These are phyloP conservation scores for Stenchaetothrips biformis DNA, from an alignment of 2,888 invertebrate species.

Conservation along the genomic window DNA sequence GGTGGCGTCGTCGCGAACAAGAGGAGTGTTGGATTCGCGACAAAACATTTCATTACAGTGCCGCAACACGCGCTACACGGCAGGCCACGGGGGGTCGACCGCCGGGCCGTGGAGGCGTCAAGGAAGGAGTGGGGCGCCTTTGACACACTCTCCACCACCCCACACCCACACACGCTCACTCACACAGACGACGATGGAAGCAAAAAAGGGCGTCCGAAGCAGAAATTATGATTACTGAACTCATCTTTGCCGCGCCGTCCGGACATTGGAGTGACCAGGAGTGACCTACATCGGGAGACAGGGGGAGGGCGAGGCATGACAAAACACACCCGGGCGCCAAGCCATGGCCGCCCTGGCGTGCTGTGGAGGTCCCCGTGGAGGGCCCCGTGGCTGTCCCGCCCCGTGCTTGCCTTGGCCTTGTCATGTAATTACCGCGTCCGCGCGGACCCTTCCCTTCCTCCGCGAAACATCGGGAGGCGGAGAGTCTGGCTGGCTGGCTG, in stretches of 20 bases:
- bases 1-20: not conserved
- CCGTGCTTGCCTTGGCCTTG: not conserved
- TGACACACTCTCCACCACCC: no score
- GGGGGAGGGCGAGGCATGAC: not conserved
- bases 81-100: not conserved
- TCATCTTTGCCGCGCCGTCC: no score
- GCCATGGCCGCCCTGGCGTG: not conserved
- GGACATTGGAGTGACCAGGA: no score
- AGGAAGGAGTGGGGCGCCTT: not conserved
- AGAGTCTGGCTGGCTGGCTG: no score
- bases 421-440: constrained; percentile 13
- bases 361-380: no score
- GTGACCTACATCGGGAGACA: no score
- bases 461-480: no score
- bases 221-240: no score
- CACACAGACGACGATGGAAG: no score
- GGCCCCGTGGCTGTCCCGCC: not conserved
- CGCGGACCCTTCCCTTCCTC: not conserved
- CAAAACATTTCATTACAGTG: constrained; percentile 13
- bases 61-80: not conserved
- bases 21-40: constrained; percentile 3
- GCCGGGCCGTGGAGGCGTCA: not conserved
- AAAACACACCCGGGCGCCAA: not conserved
- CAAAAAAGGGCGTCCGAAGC: no score
- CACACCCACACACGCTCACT: no score